Base-by-base conservation (phyloP, 2,113 vertebrate species). In the Dipodomys ordii region DNA sequence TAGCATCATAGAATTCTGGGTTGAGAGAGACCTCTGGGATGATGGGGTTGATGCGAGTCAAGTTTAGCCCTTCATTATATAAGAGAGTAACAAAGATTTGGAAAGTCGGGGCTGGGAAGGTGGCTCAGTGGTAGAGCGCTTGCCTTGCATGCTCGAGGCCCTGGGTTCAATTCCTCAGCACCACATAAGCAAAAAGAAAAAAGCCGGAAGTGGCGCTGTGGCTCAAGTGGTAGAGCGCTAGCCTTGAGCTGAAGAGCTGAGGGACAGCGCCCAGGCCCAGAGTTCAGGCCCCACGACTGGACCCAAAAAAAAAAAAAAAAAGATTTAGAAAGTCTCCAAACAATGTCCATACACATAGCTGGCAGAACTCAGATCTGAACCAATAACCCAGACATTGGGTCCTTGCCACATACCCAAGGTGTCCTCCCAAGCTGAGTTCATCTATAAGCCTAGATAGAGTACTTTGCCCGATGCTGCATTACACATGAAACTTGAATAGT, bases 351-450 rank as follows among this genome's bases (percentile, higher is more conserved):
- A 60, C 19, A 64, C 35, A 44, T 1, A 81, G 39, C 78, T 76
- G 64, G 44, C 68, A 90, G 88, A 67, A 18, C 64, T 85, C 27
- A 23, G 35, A 27, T 23, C 30, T 20, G 6, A 62, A 32, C 44
- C 12, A 3, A 67, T 68, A 87, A 20, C 67, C 46, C 73, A 77
- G 53, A 23, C 3, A 28, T 85, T 65, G 39, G 44, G 64, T 78
- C 53, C 46, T 87, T 44, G 39, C 1, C 1, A 39, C 25, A n/a
- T 4, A 7, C 7, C 19, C 65, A 83, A 30, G 22, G 4, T 23
- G 78, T 76, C 39, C 16, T 73, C 83, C 87, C 78, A 46, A 73
- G n/a, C 53, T 76, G 25, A 77, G 49, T 68, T 94, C 78, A 44
- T 28, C 83, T 49, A 6, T 49, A 88, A 88, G 30, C 15, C 60